These are phyloP conservation scores for Bothrops jararaca DNA, from an alignment of 2,113 vertebrate species.

Conservation along the genomic window DNA sequence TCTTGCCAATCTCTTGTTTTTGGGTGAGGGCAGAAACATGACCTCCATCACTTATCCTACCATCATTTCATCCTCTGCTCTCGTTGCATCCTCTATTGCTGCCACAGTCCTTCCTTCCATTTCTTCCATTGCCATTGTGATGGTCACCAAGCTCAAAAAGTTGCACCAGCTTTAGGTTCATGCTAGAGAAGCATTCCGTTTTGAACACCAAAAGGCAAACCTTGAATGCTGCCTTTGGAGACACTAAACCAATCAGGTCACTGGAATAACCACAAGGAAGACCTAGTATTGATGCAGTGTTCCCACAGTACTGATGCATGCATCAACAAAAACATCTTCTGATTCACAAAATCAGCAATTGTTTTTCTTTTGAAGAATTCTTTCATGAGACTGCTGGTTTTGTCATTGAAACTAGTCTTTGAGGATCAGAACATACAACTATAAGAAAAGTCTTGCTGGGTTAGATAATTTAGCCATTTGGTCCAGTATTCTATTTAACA, in stretches of 20 bases:
- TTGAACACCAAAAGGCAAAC: not conserved
- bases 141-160: not conserved
- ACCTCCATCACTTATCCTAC: not conserved
- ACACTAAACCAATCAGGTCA: not conserved
- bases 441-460: not conserved
- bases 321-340: not conserved
- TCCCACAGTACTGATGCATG: not conserved
- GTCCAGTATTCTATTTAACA: not conserved
- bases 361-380: not conserved
- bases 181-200: not conserved
- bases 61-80: not conserved
- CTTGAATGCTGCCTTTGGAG: not conserved
- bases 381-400: not conserved
- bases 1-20: not conserved
- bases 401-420: not conserved
- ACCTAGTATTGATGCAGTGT: not conserved
- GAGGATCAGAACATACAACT: not conserved
- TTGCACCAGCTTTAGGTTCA: not conserved
- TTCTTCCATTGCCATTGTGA: not conserved
- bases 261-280: not conserved
- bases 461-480: not conserved
- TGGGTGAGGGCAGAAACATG: not conserved
- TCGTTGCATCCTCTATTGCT: not conserved
- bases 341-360: not conserved
- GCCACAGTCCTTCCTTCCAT: not conserved